phyloP scores from a whole-genome alignment of 2,888 invertebrate genomes.

The Quadroppia sp. region DNA sequence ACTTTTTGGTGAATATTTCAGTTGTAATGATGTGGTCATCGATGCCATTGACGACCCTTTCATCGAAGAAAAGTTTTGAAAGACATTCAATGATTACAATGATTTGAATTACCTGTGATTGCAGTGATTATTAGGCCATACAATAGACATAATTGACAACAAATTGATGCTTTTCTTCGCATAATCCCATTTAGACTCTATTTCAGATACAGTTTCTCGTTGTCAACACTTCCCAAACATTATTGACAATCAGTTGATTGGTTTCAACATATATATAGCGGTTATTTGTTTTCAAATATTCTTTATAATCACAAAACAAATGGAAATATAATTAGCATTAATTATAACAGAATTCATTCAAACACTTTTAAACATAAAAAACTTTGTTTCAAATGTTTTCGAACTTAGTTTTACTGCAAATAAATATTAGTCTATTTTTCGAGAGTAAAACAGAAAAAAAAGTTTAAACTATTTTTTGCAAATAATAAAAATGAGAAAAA shows the following conservation, averaged over 20 bases:
- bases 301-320: background rate
- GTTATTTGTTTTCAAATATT: background rate
- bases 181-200: slow-evolving; percentile 21
- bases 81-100: background rate
- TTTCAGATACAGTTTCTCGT: background rate
- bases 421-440: background rate
- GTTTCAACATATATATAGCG: background rate
- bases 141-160: slow-evolving; percentile 18
- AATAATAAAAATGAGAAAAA: background rate
- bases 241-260: background rate
- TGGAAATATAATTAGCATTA: background rate
- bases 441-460: background rate
- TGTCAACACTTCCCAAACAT: background rate
- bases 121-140: slow-evolving; percentile 7
- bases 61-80: background rate
- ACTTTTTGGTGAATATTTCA: background rate
- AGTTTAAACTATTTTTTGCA: background rate
- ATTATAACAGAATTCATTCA: background rate
- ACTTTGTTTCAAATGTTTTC: too few relatives aligned
- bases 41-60: slow-evolving; percentile 16
- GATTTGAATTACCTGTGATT: background rate
- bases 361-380: background rate
- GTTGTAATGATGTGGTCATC: too few relatives aligned
- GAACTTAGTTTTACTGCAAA: too few relatives aligned
- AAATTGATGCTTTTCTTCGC: slow-evolving; percentile 23